Evolutionary conservation across 2,888 invertebrate species (phyloP).

Genomic region (Meganola albula): DNA sequence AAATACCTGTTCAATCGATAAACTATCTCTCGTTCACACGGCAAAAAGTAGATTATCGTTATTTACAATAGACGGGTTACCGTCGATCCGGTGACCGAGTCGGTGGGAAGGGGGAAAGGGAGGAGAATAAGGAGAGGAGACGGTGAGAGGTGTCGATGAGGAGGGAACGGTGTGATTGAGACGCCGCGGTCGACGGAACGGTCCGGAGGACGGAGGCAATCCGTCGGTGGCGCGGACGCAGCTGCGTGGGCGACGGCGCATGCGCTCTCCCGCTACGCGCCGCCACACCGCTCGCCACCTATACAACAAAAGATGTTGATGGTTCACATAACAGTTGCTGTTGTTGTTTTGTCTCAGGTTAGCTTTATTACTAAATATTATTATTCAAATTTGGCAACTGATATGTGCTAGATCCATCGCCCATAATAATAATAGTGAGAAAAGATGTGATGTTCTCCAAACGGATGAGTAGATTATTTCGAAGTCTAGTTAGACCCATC

Average conservation of each 20-base stretch:
- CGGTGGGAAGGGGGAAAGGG: conserved; percentile 29
- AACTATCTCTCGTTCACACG: conserved; percentile 75
- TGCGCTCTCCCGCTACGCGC: conserved; percentile 45
- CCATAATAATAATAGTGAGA: no score
- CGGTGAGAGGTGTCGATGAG: conserved; percentile 26
- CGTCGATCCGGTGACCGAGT: conserved; percentile 32
- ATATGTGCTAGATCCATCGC: no score
- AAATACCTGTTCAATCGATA: conserved; percentile 75
- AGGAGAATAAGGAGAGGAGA: conserved; percentile 26
- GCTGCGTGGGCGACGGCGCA: conserved; percentile 28
- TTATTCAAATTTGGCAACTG: no score
- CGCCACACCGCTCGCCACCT: conserved; percentile 77
- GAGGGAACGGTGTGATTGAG: conserved; percentile 38
- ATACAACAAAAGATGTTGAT: conserved; percentile 8
- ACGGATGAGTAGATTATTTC: no score
- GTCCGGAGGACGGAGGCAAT: conserved; percentile 30
- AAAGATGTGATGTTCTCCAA: no score
- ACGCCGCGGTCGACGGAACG: conserved; percentile 59
- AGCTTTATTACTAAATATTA: no score
- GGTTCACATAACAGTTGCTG: neutral
- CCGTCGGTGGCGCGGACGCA: conserved; percentile 27
- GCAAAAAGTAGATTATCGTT: conserved; percentile 74
- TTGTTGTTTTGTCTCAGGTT: no score
- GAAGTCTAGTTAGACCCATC: no score
- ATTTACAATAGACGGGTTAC: conserved; percentile 69